Percentiles rank a stretch among this genome's conserved stretches.
Evolutionary conservation across 2,113 vertebrate species (phyloP).

Genomic region (Carlito syrichta): DNA sequence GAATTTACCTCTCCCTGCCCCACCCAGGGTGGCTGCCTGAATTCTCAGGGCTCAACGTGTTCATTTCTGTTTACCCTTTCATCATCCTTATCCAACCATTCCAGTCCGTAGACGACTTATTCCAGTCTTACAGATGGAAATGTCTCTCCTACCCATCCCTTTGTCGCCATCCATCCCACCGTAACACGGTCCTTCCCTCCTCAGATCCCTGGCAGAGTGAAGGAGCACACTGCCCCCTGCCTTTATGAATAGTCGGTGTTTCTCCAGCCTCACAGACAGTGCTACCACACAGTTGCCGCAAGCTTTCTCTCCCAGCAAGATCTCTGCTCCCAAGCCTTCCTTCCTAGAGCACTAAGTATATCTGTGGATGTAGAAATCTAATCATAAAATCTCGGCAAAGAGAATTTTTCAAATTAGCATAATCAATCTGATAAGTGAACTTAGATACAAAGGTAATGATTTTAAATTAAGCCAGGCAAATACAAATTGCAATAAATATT

Average conservation of each 20-base stretch:
- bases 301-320: background rate
- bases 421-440: background rate
- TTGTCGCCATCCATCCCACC: background rate
- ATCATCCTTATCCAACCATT: background rate
- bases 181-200: background rate
- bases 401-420: background rate
- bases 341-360: background rate
- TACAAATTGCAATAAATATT: background rate
- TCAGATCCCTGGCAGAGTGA: background rate
- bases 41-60: background rate
- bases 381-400: background rate
- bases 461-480: background rate
- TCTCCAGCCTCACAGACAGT: background rate
- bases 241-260: background rate
- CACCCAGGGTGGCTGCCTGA: background rate
- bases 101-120: background rate
- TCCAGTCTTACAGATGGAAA: background rate
- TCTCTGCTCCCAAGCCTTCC: background rate
- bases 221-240: background rate
- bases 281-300: background rate
- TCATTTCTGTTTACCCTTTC: background rate
- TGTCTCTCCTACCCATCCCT: background rate
- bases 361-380: background rate
- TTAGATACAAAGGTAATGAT: background rate
- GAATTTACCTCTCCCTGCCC: background rate